Conservation (phyloP, 2,797 vertebrate genomes). For the Enteromius trimaculatus region DNA sequence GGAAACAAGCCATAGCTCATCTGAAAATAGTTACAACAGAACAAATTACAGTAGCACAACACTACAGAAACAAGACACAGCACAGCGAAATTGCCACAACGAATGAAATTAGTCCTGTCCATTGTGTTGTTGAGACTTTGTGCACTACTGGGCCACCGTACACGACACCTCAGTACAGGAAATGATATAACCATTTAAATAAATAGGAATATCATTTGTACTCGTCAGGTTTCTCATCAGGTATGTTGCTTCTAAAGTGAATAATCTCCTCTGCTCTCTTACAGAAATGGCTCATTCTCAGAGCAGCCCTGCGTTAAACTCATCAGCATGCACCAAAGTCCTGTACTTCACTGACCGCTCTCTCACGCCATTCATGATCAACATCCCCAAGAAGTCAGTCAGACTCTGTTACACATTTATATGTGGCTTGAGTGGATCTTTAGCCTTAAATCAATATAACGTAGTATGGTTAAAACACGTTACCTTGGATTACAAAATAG, state of each 20-base stretch:
- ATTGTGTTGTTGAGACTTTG: not conserved
- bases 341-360: slow-evolving; percentile 97
- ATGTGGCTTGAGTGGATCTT: not conserved
- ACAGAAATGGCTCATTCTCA: slow-evolving; percentile 86
- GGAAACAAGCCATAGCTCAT: no score
- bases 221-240: not conserved
- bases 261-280: slow-evolving; percentile 47
- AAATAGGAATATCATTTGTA: not conserved
- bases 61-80: no score
- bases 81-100: no score
- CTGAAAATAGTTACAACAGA: no score
- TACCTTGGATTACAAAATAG: not conserved
- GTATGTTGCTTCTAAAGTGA: not conserved
- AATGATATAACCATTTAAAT: not conserved
- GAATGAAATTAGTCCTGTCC: not conserved
- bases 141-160: not conserved
- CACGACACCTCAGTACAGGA: not conserved
- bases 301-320: slow-evolving; percentile 80
- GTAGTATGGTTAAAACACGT: not conserved
- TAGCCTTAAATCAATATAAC: not conserved
- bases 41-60: no score
- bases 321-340: slow-evolving; percentile 90
- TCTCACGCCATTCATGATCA: slow-evolving; percentile 95
- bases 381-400: slow-evolving; percentile 93
- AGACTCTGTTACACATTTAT: not conserved